Conservation (phyloP, 2,113 vertebrate species). For the Ophthalmolycus amberensis region DNA sequence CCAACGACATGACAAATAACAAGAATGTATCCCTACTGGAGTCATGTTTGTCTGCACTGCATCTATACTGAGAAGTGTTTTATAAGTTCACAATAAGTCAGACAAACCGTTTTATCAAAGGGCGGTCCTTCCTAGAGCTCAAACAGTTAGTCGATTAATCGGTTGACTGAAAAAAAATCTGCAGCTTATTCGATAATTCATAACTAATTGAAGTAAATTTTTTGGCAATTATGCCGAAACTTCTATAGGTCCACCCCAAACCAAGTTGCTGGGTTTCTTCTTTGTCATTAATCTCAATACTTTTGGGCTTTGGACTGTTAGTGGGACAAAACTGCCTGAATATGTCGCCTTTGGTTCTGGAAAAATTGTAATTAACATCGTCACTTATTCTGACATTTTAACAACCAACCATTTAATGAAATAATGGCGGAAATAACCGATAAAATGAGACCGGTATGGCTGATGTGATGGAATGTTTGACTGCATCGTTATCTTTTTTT, state of each 20-base stretch:
- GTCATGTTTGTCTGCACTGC: neutral
- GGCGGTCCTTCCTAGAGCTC: neutral
- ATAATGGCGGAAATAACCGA: neutral
- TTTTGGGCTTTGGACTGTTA: neutral
- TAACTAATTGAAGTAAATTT: neutral
- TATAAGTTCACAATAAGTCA: neutral
- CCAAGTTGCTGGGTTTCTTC: neutral
- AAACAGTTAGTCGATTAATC: neutral
- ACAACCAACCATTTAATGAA: neutral
- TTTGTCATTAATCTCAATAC: neutral
- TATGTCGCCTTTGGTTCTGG: neutral
- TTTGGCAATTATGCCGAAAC: neutral
- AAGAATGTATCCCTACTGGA: neutral
- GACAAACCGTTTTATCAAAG: neutral
- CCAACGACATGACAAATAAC: neutral
- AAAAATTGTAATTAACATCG: neutral
- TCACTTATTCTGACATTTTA: neutral
- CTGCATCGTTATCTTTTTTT: neutral
- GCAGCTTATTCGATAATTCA: neutral
- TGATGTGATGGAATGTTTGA: neutral
- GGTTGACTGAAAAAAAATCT: neutral
- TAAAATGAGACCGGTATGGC: neutral
- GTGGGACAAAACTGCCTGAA: neutral
- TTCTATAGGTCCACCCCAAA: neutral
- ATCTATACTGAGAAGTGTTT: neutral